phyloP scores from a whole-genome alignment of 2,888 invertebrate genomes.

The Platycheirus albimanus region DNA sequence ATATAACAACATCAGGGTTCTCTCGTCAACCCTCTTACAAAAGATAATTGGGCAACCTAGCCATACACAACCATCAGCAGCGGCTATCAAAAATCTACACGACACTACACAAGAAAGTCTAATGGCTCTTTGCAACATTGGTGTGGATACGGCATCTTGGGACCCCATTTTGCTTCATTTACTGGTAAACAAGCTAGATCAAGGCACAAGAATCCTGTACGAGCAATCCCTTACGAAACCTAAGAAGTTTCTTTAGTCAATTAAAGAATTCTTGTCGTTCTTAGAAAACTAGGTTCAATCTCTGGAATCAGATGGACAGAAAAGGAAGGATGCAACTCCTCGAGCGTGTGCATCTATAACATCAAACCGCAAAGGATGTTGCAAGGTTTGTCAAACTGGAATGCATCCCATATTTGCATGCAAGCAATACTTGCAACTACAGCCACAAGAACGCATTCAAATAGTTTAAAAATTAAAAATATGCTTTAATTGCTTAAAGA shows the following conservation, averaged over 20 bases:
- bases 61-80: constrained; percentile 3
- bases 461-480: constrained; percentile 7
- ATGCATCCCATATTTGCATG: constrained; percentile 18
- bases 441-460: constrained; percentile 8
- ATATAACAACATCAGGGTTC: constrained; percentile 3
- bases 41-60: background rate
- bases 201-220: background rate
- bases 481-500: constrained; percentile 10
- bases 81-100: constrained; percentile 2
- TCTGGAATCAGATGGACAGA: background rate
- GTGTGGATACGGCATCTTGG: too few species aligned
- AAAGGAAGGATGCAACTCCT: too few species aligned
- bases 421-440: constrained; percentile 28
- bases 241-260: too few species aligned
- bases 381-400: constrained; percentile 11
- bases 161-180: too few species aligned
- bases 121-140: too few species aligned
- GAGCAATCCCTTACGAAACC: too few species aligned
- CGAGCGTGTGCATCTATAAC: background rate
- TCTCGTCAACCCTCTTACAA: background rate
- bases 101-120: constrained; percentile 7
- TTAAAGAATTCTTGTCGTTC: too few species aligned
- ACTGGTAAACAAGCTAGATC: background rate
- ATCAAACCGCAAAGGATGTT: background rate
- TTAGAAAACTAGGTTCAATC: too few species aligned